These are phyloP conservation scores for Epinotia ramella DNA, from an alignment of 2,888 invertebrate genomes.

Conservation along the genomic window DNA sequence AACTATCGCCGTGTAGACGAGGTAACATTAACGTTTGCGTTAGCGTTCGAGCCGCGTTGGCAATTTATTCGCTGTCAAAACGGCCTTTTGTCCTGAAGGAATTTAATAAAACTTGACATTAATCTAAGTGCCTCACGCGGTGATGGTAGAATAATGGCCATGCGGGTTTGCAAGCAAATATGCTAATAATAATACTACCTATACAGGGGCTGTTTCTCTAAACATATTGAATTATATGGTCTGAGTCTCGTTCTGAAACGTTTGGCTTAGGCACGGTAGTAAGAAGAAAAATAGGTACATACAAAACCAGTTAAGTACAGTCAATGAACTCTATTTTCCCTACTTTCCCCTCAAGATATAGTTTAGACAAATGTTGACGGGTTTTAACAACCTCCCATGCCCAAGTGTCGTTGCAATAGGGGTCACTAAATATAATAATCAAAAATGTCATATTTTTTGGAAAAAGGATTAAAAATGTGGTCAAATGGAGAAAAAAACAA, in stretches of 20 bases:
- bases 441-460: too few species aligned
- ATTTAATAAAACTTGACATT: conserved; percentile 65
- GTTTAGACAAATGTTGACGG: too few species aligned
- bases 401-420: too few species aligned
- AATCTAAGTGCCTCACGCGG: conserved; percentile 48
- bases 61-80: conserved; percentile 60
- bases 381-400: too few species aligned
- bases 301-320: too few species aligned
- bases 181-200: conserved; percentile 18
- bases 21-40: conserved; percentile 23
- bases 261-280: neutral
- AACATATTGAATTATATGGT: neutral
- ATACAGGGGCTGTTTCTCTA: neutral
- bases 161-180: conserved; percentile 25
- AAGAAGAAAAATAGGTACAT: neutral
- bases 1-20: conserved; percentile 28
- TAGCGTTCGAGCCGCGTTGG: conserved; percentile 46
- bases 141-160: conserved; percentile 38
- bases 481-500: too few species aligned
- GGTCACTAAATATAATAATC: too few species aligned
- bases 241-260: neutral
- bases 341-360: too few species aligned
- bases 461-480: too few species aligned
- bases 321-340: too few species aligned
- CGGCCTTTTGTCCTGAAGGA: conserved; percentile 53